phyloP scores from a whole-genome alignment of 1,140 invertebrate species.

The Lepidurus arcticus region DNA sequence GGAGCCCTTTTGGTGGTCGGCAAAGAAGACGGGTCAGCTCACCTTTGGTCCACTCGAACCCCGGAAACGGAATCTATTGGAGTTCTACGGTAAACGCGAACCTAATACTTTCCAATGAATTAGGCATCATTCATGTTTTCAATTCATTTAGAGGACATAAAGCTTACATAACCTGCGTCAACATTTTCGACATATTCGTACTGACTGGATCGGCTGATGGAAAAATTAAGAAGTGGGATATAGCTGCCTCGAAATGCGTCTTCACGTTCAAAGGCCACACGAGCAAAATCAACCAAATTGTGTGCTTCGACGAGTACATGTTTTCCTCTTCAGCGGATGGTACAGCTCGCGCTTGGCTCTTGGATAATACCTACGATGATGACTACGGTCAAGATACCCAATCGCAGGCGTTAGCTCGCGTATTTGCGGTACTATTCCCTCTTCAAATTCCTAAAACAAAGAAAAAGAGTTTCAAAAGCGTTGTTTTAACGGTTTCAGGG shows the following conservation, averaged over 20 bases:
- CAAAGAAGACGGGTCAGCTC: conserved; percentile 50
- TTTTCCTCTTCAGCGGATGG: conserved; percentile 53
- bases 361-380: conserved; percentile 42
- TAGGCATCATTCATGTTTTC: background rate
- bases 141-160: conserved; percentile 43
- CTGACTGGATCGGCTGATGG: conserved; percentile 52
- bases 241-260: conserved; percentile 49
- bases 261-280: conserved; percentile 43
- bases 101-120: background rate
- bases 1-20: conserved; percentile 51
- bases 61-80: conserved; percentile 51
- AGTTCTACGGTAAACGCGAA: conserved; percentile 42
- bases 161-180: conserved; percentile 51
- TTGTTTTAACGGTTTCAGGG: conserved; percentile 43
- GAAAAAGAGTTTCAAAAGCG: conserved; percentile 23
- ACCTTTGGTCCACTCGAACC: conserved; percentile 51
- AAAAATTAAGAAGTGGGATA: conserved; percentile 54
- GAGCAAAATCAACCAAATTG: conserved; percentile 49
- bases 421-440: conserved; percentile 37
- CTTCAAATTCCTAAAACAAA: background rate
- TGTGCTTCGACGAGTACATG: conserved; percentile 52
- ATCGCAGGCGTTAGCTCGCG: conserved; percentile 36
- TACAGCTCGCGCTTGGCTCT: conserved; percentile 51
- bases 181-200: conserved; percentile 50
- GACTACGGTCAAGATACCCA: conserved; percentile 22